Conservation (phyloP, 2,888 invertebrate species). For the Monochamus alternatus region DNA sequence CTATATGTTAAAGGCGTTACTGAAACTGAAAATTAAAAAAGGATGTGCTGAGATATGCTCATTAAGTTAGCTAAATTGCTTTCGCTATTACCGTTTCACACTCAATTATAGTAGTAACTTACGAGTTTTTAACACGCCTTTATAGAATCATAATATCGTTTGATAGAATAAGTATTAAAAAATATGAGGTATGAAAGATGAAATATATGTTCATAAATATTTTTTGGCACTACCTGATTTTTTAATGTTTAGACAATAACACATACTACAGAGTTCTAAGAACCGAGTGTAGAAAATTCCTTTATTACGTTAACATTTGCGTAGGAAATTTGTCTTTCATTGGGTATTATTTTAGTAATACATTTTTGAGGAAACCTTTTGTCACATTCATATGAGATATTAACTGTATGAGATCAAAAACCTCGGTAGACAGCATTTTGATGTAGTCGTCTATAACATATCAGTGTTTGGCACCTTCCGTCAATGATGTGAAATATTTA, state of each 20-base stretch:
- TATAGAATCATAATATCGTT: neutral
- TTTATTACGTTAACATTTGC: conserved; percentile 7
- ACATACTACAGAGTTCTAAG: conserved; percentile 1
- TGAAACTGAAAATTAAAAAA: neutral
- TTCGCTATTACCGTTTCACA: no score
- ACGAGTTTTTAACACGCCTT: no score
- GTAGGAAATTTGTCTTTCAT: conserved; percentile 13
- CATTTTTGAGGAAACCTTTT: conserved; percentile 16
- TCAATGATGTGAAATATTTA: conserved; percentile 30
- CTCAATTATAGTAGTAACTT: no score
- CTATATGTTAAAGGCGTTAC: neutral
- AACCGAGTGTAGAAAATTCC: conserved; percentile 11
- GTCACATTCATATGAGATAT: conserved; percentile 20
- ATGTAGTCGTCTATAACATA: conserved; percentile 21
- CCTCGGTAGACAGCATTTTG: conserved; percentile 22
- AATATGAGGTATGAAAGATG: neutral
- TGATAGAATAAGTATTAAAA: neutral
- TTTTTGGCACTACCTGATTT: no score
- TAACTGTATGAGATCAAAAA: conserved; percentile 27
- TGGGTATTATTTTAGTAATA: conserved; percentile 7
- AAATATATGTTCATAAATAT: no score
- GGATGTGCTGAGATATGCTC: neutral
- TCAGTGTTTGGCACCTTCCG: conserved; percentile 20
- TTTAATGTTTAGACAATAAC: neutral
- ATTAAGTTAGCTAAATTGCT: neutral